A percentile compares a stretch with the other conserved stretches of the same genome.
Evolutionary conservation across 2,888 invertebrate genomes (phyloP).

Genomic region (Pemphredon lugubris): DNA sequence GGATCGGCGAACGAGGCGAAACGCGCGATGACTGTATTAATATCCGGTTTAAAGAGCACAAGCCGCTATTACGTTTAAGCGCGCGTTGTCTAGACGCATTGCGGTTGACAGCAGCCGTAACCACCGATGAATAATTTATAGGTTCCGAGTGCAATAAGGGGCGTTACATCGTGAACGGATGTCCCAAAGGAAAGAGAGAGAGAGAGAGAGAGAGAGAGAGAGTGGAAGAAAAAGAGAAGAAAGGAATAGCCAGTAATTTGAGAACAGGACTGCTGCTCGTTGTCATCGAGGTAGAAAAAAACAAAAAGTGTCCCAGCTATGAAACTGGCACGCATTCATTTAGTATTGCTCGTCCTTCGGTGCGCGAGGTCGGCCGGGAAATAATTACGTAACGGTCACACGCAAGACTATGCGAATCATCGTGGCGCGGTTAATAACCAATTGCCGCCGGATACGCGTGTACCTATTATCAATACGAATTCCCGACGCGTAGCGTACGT

Average conservation of each 20-base stretch:
- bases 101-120: conserved; percentile 57
- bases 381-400: conserved; percentile 2
- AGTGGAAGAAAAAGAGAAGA: too few species aligned
- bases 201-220: background rate
- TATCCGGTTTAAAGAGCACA: conserved; percentile 50
- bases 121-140: conserved; percentile 70
- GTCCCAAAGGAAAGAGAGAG: background rate
- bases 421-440: background rate
- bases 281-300: background rate
- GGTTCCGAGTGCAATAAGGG: conserved; percentile 26
- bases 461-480: too few species aligned
- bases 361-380: background rate
- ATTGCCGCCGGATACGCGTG: background rate
- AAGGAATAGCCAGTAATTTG: background rate
- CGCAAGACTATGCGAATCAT: background rate
- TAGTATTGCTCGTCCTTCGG: background rate
- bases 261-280: background rate
- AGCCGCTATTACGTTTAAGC: conserved; percentile 53
- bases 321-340: background rate
- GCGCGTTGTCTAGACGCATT: conserved; percentile 64
- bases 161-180: conserved; percentile 28
- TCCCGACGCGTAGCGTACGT: too few species aligned
- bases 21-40: conserved; percentile 37
- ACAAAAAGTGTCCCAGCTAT: background rate
- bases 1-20: background rate